These are phyloP conservation scores for Myoxocephalus aenaeus DNA, from an alignment of 2,797 vertebrate genomes.

Conservation along the genomic window DNA sequence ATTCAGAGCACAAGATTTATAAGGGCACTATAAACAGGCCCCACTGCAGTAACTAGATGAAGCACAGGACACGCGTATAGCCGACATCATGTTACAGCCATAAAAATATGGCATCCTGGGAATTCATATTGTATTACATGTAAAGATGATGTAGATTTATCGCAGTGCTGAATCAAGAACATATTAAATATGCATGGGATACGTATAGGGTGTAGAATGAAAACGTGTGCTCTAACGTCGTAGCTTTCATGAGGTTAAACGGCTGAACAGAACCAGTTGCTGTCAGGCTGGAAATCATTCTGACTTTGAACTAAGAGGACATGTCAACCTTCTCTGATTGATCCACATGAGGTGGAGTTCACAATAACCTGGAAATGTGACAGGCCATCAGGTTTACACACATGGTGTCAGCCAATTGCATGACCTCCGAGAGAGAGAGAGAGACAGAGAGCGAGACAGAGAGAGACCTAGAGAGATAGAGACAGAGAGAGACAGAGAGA, in stretches of 20 bases:
- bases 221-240: not conserved
- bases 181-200: not conserved
- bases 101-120: not conserved
- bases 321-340: not conserved
- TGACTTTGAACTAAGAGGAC: not conserved
- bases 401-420: not conserved
- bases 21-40: not conserved
- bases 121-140: not conserved
- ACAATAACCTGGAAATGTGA: not conserved
- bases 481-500: too few relatives aligned
- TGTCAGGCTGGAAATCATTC: not conserved
- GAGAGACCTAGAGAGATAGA: not conserved
- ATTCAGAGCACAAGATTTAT: not conserved
- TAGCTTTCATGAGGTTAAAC: conserved; percentile 8
- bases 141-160: not conserved
- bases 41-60: not conserved
- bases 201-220: too few relatives aligned
- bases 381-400: not conserved
- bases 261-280: conserved; percentile 4
- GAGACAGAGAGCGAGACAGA: too few relatives aligned
- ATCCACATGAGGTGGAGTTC: not conserved
- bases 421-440: not conserved
- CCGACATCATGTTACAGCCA: not conserved
- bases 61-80: not conserved
- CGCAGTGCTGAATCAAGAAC: not conserved